phyloP scores from a whole-genome alignment of 2,797 vertebrate species.

The Cygnus olor region DNA sequence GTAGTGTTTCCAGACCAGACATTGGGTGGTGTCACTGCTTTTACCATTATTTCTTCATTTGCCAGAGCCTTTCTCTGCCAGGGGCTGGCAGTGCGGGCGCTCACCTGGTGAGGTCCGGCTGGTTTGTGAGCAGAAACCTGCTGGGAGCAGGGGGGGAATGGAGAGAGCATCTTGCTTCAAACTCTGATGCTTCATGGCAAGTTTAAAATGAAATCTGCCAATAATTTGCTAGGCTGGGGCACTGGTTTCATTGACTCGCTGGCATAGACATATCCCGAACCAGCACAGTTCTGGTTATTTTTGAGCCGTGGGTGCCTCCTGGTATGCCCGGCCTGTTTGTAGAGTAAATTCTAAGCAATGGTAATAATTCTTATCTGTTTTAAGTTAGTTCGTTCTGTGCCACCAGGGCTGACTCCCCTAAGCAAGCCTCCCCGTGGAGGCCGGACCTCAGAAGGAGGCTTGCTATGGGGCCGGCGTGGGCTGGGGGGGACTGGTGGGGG shows the following conservation, averaged over 20 bases:
- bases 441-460: no score
- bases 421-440: not conserved
- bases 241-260: not conserved
- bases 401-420: not conserved
- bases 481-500: no score
- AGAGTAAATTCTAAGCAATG: not conserved
- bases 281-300: not conserved
- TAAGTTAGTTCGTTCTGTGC: not conserved
- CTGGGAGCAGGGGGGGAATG: no score
- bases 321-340: not conserved
- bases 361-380: not conserved
- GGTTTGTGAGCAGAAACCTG: no score
- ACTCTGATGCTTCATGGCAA: not conserved
- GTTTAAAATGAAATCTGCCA: not conserved
- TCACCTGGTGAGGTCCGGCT: no score
- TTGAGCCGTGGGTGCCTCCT: not conserved
- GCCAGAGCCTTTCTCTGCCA: no score
- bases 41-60: no score
- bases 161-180: not conserved
- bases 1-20: not conserved
- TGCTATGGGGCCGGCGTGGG: no score
- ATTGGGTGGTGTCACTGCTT: no score
- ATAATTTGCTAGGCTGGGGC: not conserved
- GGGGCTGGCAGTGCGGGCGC: no score
- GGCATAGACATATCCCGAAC: not conserved